Conservation (phyloP, 2,797 vertebrate species). For the Enoplosus armatus region DNA sequence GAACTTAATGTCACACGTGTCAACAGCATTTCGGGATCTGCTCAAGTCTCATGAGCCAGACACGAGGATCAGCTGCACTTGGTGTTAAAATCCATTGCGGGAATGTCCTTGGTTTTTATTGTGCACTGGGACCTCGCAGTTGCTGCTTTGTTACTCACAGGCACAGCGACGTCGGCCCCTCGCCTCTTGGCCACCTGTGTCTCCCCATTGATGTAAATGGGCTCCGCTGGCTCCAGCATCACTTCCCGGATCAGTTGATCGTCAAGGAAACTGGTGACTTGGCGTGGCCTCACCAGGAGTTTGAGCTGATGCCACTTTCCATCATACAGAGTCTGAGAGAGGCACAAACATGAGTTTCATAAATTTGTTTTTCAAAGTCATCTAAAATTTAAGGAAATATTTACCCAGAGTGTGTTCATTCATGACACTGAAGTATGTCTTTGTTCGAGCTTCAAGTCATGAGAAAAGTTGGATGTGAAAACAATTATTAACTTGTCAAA, state of each 20-base stretch:
- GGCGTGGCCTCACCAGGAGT: constrained; percentile 79
- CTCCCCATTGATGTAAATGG: constrained; percentile 88
- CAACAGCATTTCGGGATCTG: neutral
- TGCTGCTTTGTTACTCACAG: constrained; percentile 75
- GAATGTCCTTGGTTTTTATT: neutral
- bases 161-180: constrained; percentile 74
- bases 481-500: constrained; percentile 45
- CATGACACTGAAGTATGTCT: neutral
- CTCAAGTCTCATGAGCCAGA: neutral
- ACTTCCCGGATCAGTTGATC: constrained; percentile 74
- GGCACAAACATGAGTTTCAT: neutral
- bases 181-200: constrained; percentile 85
- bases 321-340: constrained; percentile 83
- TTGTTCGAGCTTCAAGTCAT: neutral
- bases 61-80: neutral
- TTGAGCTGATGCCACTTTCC: constrained; percentile 89
- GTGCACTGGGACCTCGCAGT: neutral
- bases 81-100: neutral
- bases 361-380: constrained; percentile 6
- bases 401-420: neutral
- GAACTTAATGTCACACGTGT: neutral
- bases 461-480: constrained; percentile 24
- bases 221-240: constrained; percentile 74
- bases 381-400: constrained; percentile 3
- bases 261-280: constrained; percentile 82